A percentile compares a stretch with the other conserved stretches of the same genome.
Evolutionary conservation across 2,888 invertebrate genomes (phyloP).

Genomic region (Platerodrilus igneus): DNA sequence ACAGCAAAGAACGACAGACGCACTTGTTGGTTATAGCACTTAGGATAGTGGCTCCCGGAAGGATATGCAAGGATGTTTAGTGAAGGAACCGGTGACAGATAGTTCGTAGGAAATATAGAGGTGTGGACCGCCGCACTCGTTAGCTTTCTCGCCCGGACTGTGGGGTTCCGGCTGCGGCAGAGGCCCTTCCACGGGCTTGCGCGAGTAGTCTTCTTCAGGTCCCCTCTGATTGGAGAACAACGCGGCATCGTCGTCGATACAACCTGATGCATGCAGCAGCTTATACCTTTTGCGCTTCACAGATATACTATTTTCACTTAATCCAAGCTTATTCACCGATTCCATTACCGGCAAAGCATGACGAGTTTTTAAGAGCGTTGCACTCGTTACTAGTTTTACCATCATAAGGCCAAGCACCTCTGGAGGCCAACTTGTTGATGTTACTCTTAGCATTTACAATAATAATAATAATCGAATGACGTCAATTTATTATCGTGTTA

Average conservation of each 20-base stretch:
- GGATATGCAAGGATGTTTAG: constrained; percentile 27
- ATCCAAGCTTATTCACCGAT: constrained; percentile 31
- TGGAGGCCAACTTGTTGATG: constrained; percentile 10
- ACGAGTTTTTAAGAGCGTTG: constrained; percentile 26
- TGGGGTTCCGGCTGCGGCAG: constrained; percentile 48
- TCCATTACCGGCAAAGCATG: constrained; percentile 25
- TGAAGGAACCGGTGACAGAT: constrained; percentile 42
- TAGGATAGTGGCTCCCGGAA: constrained; percentile 25
- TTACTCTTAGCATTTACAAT: no score
- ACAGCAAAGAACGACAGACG: constrained; percentile 19
- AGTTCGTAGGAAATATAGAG: constrained; percentile 46
- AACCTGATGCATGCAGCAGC: constrained; percentile 46
- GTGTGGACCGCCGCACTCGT: constrained; percentile 56
- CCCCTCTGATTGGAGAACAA: constrained; percentile 25
- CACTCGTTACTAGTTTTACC: constrained; percentile 25
- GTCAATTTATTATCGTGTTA: no score
- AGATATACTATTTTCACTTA: constrained; percentile 29
- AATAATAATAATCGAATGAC: no score
- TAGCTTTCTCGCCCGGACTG: constrained; percentile 55
- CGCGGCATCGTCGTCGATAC: constrained; percentile 41
- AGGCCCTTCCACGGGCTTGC: constrained; percentile 30
- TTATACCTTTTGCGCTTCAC: constrained; percentile 29
- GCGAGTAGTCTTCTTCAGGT: constrained; percentile 21
- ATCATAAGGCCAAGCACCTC: constrained; percentile 25
- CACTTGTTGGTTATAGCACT: no score